Evolutionary conservation across 1,140 invertebrate genomes (phyloP), one percentile per base, ranked within the genome.

Genomic region (Macrobrachium nipponense): DNA sequence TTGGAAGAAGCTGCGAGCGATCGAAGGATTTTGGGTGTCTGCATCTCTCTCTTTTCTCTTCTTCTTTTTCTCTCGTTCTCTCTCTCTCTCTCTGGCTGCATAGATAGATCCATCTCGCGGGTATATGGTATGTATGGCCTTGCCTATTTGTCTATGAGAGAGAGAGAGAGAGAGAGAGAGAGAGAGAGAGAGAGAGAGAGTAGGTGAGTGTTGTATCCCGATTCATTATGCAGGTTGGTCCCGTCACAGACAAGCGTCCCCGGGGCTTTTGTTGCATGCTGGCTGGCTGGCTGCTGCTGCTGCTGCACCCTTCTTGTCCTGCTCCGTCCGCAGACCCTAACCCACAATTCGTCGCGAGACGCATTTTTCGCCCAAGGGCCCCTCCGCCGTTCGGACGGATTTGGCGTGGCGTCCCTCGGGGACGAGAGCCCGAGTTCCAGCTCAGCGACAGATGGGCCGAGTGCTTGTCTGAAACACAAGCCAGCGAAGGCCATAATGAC

Each of bases 211-310:
- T 44, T 81, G 64, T 68, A 77, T 14, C 36, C 60, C 73, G 73
- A 76, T 73, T 83, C 82, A 83, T 83, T 83, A 83, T 83, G 82
- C 82, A 83, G 82, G 82, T 83, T 77, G 82, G 72, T 62, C 82
- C 82, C 82, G 82, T 77, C 82, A 83, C 82, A 77, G 82, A 61
- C 82, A 76, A 76, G 59, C 72, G 82, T 77, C 82, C 82, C 82
- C 82, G 43, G 27, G 73, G 82, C 82, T 83, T 83, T 83, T 83
- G 82, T 83, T 83, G 82, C 82, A 83, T 83, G 82, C 82, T 83
- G 73, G 82, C 73, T n/a, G n/a, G n/a, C n/a, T n/a, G n/a, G n/a
- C n/a, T n/a, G n/a, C n/a, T n/a, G n/a, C n/a, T n/a, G n/a, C n/a
- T 83, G 73, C 73, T 77, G 82, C 82, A 66, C 36, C 73, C 82